Evolutionary conservation across 2,888 invertebrate genomes (phyloP).

Genomic region (Ametastegia equiseti): DNA sequence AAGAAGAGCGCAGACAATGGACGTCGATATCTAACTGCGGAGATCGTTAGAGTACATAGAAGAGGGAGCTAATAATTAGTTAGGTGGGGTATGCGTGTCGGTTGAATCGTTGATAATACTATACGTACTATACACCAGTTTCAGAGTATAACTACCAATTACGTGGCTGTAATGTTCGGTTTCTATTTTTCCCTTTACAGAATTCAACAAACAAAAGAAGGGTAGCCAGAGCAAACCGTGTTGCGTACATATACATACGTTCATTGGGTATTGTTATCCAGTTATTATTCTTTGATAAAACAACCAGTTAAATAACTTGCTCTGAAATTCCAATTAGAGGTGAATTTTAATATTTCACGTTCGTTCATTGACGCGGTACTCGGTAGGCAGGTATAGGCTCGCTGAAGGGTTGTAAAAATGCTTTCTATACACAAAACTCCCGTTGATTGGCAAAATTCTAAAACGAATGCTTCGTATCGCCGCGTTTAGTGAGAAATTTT

Average conservation of each 20-base stretch:
- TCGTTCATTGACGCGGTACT: background rate
- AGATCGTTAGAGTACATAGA: conserved; percentile 21
- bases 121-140: background rate
- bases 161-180: conserved; percentile 4
- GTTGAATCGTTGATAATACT: background rate
- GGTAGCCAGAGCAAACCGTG: background rate
- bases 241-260: background rate
- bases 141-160: conserved; percentile 1
- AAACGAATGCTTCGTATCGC: background rate
- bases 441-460: conserved; percentile 11
- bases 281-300: background rate
- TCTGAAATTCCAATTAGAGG: conserved; percentile 31
- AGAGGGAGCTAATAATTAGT: conserved; percentile 14
- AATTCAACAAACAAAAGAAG: conserved; percentile 19
- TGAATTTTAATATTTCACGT: conserved; percentile 37
- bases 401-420: background rate
- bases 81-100: conserved; percentile 15
- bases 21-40: conserved; percentile 2
- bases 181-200: background rate
- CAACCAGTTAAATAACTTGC: conserved; percentile 13
- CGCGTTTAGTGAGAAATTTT: background rate
- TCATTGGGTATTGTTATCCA: conserved; percentile 15
- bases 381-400: too few species aligned
- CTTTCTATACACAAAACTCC: background rate
- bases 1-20: conserved; percentile 25